These are phyloP conservation scores for Scyliorhinus canicula DNA, from an alignment of 2,797 vertebrate species.

Conservation along the genomic window DNA sequence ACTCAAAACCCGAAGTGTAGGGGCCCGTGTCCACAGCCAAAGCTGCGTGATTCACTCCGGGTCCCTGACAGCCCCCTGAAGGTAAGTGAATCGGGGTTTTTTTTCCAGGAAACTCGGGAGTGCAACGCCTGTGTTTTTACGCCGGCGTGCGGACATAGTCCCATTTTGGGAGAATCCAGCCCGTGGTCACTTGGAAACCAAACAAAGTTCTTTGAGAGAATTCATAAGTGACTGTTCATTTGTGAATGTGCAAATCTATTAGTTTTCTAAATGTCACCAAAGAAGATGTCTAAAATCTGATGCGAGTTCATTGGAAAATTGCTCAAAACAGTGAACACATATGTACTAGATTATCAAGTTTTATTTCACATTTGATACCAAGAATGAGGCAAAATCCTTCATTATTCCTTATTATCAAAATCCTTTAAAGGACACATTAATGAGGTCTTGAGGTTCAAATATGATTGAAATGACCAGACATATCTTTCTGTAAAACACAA, in stretches of 20 bases:
- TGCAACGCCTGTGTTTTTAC: too few species aligned
- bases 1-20: too few species aligned
- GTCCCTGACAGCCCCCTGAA: too few species aligned
- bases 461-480: slow-evolving; percentile 18
- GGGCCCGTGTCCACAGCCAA: too few species aligned
- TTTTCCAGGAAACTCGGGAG: too few species aligned
- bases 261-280: background rate
- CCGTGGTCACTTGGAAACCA: background rate
- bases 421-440: background rate
- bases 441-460: background rate
- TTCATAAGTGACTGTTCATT: background rate
- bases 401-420: background rate
- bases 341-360: background rate
- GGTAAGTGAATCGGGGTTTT: too few species aligned
- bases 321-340: background rate
- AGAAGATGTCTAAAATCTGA: background rate
- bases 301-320: background rate
- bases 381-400: background rate
- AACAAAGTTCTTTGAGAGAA: background rate
- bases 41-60: too few species aligned
- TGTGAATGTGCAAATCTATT: background rate
- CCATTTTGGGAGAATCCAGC: background rate
- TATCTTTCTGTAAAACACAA: background rate
- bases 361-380: slow-evolving; percentile 4
- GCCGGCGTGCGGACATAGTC: too few species aligned